These are phyloP conservation scores for Mastigias papua DNA, from an alignment of 30 jellyfish, hydroid and myxozoan genomes.

Conservation along the genomic window DNA sequence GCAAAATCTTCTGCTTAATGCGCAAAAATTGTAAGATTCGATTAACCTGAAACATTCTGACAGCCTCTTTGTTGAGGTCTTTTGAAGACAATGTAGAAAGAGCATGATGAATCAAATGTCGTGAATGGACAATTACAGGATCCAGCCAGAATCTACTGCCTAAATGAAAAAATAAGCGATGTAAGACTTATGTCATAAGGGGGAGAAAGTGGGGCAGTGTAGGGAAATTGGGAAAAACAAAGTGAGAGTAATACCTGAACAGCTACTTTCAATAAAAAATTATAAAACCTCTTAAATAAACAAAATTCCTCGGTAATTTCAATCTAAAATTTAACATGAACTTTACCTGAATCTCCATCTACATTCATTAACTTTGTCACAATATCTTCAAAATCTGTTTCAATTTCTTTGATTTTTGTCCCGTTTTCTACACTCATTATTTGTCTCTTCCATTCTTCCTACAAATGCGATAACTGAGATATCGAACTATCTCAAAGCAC, in stretches of 20 bases:
- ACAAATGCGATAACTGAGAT: too few species aligned
- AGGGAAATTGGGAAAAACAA: too few species aligned
- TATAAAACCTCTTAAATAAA: too few species aligned
- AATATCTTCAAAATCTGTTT: constrained; percentile 86
- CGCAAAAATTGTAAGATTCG: neutral
- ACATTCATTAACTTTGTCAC: constrained; percentile 90
- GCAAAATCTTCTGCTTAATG: too few species aligned
- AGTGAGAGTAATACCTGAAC: too few species aligned
- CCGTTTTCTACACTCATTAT: constrained; percentile 66
- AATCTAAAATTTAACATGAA: too few species aligned
- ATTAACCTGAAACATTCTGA: constrained; percentile 80
- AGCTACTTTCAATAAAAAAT: too few species aligned
- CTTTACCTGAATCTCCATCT: constrained; percentile 98
- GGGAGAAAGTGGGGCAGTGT: too few species aligned
- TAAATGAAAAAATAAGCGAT: neutral
- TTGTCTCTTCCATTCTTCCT: constrained; percentile 90
- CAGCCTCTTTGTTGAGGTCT: constrained; percentile 77
- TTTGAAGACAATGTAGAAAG: constrained; percentile 76
- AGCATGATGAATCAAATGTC: constrained; percentile 50
- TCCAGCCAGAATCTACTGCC: constrained; percentile 93
- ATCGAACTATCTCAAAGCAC: too few species aligned
- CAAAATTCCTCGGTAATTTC: too few species aligned
- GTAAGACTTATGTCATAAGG: too few species aligned
- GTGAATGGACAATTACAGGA: constrained; percentile 78
- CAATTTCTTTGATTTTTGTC: constrained; percentile 37